A percentile compares a stretch with the other conserved stretches of the same genome.
Conservation (phyloP, 2,888 invertebrate species). For the Blastobasis lacticolella region DNA sequence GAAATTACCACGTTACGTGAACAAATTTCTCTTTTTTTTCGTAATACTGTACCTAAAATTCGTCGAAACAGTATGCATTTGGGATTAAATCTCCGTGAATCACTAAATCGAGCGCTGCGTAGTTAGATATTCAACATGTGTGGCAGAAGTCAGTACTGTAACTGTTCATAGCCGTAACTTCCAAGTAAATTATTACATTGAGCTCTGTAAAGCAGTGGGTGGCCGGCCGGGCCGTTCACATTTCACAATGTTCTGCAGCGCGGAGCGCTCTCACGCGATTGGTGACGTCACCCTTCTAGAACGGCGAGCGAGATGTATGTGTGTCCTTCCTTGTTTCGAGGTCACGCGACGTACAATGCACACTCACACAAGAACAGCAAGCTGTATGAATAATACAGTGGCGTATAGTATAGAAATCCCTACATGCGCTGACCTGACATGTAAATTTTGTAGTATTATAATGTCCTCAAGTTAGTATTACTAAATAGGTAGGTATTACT, state of each 20-base stretch:
- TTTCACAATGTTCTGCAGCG: slow-evolving; percentile 69
- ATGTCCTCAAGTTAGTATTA: slow-evolving; percentile 7
- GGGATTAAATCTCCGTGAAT: slow-evolving; percentile 54
- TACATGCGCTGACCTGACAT: slow-evolving; percentile 12
- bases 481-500: neutral
- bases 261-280: slow-evolving; percentile 50
- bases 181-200: slow-evolving; percentile 59
- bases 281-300: slow-evolving; percentile 72
- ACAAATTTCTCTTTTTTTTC: slow-evolving; percentile 26
- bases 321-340: slow-evolving; percentile 57
- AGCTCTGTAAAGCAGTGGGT: slow-evolving; percentile 60
- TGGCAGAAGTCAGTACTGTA: slow-evolving; percentile 62
- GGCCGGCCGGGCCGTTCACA: slow-evolving; percentile 73
- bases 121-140: slow-evolving; percentile 60
- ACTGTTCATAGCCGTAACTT: slow-evolving; percentile 70
- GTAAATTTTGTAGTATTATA: slow-evolving; percentile 38
- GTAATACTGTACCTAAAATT: slow-evolving; percentile 69
- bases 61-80: slow-evolving; percentile 65
- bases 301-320: slow-evolving; percentile 45
- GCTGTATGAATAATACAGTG: slow-evolving; percentile 22
- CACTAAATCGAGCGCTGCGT: slow-evolving; percentile 58
- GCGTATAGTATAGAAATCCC: slow-evolving; percentile 18
- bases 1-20: slow-evolving; percentile 10
- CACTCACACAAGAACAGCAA: slow-evolving; percentile 54
- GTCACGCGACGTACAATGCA: slow-evolving; percentile 55